phyloP scores from a whole-genome alignment of 2,888 invertebrate species.

The Drosophila sordidula region DNA sequence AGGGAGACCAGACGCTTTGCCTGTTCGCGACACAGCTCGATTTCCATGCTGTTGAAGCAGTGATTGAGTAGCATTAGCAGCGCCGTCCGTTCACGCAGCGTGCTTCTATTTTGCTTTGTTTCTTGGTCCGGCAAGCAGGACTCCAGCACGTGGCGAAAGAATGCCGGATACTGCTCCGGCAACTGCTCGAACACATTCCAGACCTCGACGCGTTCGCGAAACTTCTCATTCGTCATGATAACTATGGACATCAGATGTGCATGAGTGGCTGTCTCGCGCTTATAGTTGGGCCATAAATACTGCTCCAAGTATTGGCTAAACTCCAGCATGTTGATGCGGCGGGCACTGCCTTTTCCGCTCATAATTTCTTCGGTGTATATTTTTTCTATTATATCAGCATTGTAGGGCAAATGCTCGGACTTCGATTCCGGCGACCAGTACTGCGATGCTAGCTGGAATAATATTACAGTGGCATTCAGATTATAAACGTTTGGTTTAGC shows the following conservation, averaged over 20 bases:
- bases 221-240: slow-evolving; percentile 99
- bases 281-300: slow-evolving; percentile 98
- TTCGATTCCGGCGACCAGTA: slow-evolving; percentile 96
- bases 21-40: slow-evolving; percentile 95
- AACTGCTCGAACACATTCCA: slow-evolving; percentile 96
- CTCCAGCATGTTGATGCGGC: slow-evolving; percentile 97
- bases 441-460: slow-evolving; percentile 91
- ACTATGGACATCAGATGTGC: slow-evolving; percentile 98
- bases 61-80: slow-evolving; percentile 97
- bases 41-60: slow-evolving; percentile 99
- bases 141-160: slow-evolving; percentile 92
- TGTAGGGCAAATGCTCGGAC: slow-evolving; percentile 90
- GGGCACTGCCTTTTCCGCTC: slow-evolving; percentile 91
- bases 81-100: slow-evolving; percentile 91
- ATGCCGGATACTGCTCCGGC: slow-evolving; percentile 91
- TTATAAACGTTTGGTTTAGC: slow-evolving; percentile 25
- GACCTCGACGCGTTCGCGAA: slow-evolving; percentile 97
- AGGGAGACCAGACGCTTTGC: slow-evolving; percentile 95
- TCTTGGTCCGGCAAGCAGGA: slow-evolving; percentile 87
- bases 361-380: slow-evolving; percentile 95
- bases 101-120: slow-evolving; percentile 53
- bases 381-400: slow-evolving; percentile 93
- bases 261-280: slow-evolving; percentile 89
- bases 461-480: slow-evolving; percentile 4
- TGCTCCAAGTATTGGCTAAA: slow-evolving; percentile 99